A percentile compares a stretch with the other conserved stretches of the same genome.
Evolutionary conservation across 92 coral and sea anemone species (phyloP).

Genomic region (Palythoa heliodiscus): DNA sequence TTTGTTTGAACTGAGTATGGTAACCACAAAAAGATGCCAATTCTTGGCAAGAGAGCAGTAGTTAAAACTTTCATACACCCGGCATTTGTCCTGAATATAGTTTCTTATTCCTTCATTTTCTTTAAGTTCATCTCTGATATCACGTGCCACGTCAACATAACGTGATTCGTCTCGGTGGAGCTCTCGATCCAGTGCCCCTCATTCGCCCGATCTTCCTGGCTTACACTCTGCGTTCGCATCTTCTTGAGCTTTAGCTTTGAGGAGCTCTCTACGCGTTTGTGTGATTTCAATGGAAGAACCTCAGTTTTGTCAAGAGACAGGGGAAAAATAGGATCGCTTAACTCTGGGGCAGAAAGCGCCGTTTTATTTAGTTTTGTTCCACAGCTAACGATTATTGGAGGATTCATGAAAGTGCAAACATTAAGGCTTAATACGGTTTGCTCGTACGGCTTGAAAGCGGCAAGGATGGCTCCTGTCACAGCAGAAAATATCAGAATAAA

Average conservation of each 20-base stretch:
- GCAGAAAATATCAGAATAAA: slow-evolving; percentile 29
- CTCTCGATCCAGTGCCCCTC: slow-evolving; percentile 18
- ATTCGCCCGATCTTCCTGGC: neutral
- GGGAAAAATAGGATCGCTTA: slow-evolving; percentile 4
- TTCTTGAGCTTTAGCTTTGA: neutral
- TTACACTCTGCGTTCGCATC: slow-evolving; percentile 6
- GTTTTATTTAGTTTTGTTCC: slow-evolving; percentile 15
- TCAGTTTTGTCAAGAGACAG: slow-evolving; percentile 28
- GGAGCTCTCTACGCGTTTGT: neutral
- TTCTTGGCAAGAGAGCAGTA: too few species aligned
- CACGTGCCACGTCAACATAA: slow-evolving; percentile 37
- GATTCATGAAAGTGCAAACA: slow-evolving; percentile 1
- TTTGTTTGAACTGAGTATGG: too few species aligned
- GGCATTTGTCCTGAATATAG: too few species aligned
- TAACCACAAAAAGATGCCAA: too few species aligned
- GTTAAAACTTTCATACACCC: too few species aligned
- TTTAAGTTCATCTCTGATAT: neutral
- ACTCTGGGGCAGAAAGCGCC: neutral
- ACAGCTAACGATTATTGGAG: slow-evolving; percentile 20
- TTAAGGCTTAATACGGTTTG: slow-evolving; percentile 9
- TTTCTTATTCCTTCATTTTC: slow-evolving; percentile 7
- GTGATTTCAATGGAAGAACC: neutral
- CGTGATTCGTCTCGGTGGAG: slow-evolving; percentile 16
- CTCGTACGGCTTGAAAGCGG: slow-evolving; percentile 19
- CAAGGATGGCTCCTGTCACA: slow-evolving; percentile 1